Evolutionary conservation across 2,888 invertebrate genomes (phyloP), one percentile per base, ranked within the genome.

Genomic region (Amphiduros pacificus): DNA sequence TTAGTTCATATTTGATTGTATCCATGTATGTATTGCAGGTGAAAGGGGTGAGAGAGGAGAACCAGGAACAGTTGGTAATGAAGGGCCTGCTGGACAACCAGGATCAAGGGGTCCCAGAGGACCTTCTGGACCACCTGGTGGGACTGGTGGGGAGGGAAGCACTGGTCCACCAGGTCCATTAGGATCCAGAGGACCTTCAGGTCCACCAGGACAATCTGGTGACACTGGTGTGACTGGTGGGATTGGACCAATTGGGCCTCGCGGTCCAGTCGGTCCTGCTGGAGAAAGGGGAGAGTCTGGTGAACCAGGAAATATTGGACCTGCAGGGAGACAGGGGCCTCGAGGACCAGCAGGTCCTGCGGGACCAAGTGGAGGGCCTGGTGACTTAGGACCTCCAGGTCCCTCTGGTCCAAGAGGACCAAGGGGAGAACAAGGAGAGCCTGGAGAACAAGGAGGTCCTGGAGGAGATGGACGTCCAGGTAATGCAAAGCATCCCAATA

Each of bases 51-150:
- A 26, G 2, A 28, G 60, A 31, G 63, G 65, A 49, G 55, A 55
- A 49, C 14, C 53, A 40, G 65, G 67, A 40, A 31, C 26, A 22
- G 31, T 55, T 14, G 54, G 54, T 14, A 36, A 31, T 14, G 24
- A 24, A 31, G 56, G 56, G 29, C 56, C 56, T 2, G 22, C 49
- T n/a, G 56, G 56, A 2, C 4, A 14, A n/a, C 14, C 53, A 48
- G 56, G 56, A 56, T 49, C 56, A 9, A 24, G 27, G 31, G 65
- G 65, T 55, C 40, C 44, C 28, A n/a, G 54, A 24, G 65, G 60
- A 53, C 53, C 52, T 9, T 2, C 2, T 28, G 60, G 60, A 11
- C 51, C 64, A 5, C 11, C 54, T 32, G 64, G 64, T 50, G 60
- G 44, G 20, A 11, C 36, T 41, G 65, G 62, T 20, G 28, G 22